Evolutionary conservation across 2,797 vertebrate species (phyloP).

Genomic region (Sebastes trivittatus): DNA sequence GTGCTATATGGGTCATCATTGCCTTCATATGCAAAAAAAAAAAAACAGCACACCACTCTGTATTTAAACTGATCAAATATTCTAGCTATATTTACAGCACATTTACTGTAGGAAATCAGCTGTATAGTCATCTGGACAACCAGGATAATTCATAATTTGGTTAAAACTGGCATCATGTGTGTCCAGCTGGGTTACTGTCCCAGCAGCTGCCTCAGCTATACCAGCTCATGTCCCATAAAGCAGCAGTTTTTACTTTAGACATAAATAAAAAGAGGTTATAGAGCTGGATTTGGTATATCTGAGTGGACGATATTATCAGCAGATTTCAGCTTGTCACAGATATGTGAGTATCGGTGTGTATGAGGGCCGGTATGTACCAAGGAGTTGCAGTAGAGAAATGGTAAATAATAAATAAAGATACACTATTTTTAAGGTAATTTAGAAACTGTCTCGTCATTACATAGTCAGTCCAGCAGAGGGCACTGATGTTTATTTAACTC

Average conservation of each 20-base stretch:
- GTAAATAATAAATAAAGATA: neutral
- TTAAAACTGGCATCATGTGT: conserved; percentile 24
- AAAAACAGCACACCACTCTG: neutral
- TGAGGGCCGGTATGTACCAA: neutral
- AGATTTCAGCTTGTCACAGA: neutral
- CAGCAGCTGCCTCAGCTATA: conserved; percentile 23
- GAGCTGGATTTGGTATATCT: neutral
- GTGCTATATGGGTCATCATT: conserved; percentile 44
- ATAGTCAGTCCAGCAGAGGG: conserved; percentile 17
- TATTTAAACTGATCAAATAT: neutral
- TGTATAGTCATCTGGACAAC: neutral
- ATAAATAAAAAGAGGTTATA: neutral
- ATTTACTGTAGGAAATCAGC: conserved; percentile 1
- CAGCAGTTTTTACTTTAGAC: neutral
- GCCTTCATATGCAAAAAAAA: neutral
- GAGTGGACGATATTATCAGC: neutral
- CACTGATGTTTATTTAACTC: neutral
- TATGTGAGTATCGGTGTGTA: neutral
- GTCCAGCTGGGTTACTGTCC: conserved; percentile 12
- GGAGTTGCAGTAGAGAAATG: neutral
- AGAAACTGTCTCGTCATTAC: neutral
- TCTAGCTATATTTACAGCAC: neutral
- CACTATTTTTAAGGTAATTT: neutral
- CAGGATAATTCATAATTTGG: conserved; percentile 26
- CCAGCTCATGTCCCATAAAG: neutral